phyloP scores from a whole-genome alignment of 2,888 invertebrate genomes.

The Ferdinandea cuprea region DNA sequence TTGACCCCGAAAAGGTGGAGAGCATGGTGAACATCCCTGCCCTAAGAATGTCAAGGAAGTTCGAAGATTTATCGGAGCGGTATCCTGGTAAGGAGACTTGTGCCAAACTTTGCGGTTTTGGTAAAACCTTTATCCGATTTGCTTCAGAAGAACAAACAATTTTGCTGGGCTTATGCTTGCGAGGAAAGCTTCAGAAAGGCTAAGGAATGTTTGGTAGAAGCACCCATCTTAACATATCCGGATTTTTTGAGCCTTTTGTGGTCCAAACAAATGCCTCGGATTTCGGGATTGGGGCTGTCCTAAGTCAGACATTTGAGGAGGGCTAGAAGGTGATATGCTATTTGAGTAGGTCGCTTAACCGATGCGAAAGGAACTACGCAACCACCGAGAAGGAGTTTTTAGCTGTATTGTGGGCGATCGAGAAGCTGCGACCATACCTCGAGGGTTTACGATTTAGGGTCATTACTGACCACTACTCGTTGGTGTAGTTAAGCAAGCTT shows the following conservation, averaged over 20 bases:
- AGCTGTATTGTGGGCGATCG: slow-evolving; percentile 21
- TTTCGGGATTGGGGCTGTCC: slow-evolving; percentile 36
- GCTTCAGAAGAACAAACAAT: slow-evolving; percentile 5
- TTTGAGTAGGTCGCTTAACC: slow-evolving; percentile 15
- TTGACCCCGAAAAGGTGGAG: slow-evolving; percentile 72
- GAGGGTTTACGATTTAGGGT: slow-evolving; percentile 3
- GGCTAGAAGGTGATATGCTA: slow-evolving; percentile 43
- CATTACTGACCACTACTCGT: slow-evolving; percentile 2
- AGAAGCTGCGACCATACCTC: slow-evolving; percentile 21
- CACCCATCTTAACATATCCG: slow-evolving; percentile 31
- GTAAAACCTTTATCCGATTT: slow-evolving; percentile 8
- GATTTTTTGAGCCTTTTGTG: slow-evolving; percentile 20
- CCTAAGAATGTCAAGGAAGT: slow-evolving; percentile 36
- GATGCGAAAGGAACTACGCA: slow-evolving; percentile 3
- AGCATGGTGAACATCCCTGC: slow-evolving; percentile 49
- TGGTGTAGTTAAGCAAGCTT: neutral
- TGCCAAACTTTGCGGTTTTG: slow-evolving; percentile 14
- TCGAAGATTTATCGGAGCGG: slow-evolving; percentile 9
- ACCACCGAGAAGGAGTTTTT: neutral
- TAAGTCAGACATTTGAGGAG: slow-evolving; percentile 29
- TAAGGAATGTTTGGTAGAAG: slow-evolving; percentile 32
- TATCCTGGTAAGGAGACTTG: slow-evolving; percentile 27
- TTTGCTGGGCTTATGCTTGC: neutral
- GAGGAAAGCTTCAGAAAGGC: slow-evolving; percentile 25
- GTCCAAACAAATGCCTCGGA: slow-evolving; percentile 62